A percentile compares a stretch with the other conserved stretches of the same genome.
These are phyloP conservation scores for Trichonephila inaurata DNA, from an alignment of 1,140 invertebrate species.

Conservation along the genomic window DNA sequence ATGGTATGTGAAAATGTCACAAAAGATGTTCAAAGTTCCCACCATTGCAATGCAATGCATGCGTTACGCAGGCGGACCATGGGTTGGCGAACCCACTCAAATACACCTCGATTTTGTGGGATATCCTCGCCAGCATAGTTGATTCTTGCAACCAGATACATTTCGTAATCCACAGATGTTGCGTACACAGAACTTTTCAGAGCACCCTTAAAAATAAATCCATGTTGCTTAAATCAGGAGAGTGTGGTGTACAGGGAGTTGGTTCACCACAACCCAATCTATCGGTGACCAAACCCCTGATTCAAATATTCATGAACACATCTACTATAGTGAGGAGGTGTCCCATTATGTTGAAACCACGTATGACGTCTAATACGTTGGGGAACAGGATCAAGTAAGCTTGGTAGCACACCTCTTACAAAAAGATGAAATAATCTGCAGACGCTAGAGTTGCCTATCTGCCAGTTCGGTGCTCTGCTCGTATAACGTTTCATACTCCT, in stretches of 20 bases:
- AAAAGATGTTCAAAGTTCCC: background rate
- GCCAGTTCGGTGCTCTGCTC: too few species aligned
- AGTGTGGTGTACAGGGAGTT: background rate
- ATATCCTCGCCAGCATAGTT: background rate
- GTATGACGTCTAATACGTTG: background rate
- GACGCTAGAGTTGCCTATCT: too few species aligned
- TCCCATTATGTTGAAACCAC: slow-evolving; percentile 2
- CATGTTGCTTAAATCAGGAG: background rate
- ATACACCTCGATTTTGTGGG: background rate
- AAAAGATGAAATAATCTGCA: too few species aligned
- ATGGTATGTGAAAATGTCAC: too few species aligned
- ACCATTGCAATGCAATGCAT: background rate
- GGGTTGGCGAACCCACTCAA: too few species aligned
- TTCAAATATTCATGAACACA: background rate
- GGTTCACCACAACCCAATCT: background rate
- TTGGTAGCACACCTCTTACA: background rate
- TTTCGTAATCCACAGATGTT: background rate
- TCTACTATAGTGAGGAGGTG: slow-evolving; percentile 14
- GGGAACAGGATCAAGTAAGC: background rate
- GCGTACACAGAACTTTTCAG: background rate
- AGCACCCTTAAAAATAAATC: background rate
- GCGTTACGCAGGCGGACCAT: background rate
- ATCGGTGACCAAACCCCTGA: background rate
- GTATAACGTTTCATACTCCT: too few species aligned
- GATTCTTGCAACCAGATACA: slow-evolving; percentile 12